These are phyloP conservation scores for Pyrocoelia pectoralis DNA, from an alignment of 2,888 invertebrate species.

Conservation along the genomic window DNA sequence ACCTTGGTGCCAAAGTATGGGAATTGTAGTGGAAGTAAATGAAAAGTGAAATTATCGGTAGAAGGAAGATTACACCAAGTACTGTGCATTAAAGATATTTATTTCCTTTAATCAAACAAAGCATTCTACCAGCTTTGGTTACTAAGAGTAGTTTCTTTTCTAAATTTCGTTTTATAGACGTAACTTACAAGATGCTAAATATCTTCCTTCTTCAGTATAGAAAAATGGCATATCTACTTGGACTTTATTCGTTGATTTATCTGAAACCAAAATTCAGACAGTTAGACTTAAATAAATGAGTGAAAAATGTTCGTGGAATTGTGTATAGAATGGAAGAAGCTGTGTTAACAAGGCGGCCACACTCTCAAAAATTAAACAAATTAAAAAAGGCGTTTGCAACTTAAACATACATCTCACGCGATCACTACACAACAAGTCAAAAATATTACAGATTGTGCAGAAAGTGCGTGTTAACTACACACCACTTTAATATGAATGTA, in stretches of 20 bases:
- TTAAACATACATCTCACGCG: slow-evolving; percentile 16
- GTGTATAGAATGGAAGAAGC: slow-evolving; percentile 10
- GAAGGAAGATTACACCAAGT: not conserved
- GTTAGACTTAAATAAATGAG: not conserved
- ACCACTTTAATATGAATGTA: slow-evolving; percentile 17
- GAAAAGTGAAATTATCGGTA: not conserved
- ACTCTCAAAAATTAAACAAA: slow-evolving; percentile 7
- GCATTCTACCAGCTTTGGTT: not conserved
- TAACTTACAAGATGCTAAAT: slow-evolving; percentile 81
- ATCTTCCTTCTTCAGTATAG: slow-evolving; percentile 87
- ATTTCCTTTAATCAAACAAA: not conserved
- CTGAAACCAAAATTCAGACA: slow-evolving; percentile 54
- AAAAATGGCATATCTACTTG: slow-evolving; percentile 81
- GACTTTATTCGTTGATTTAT: slow-evolving; percentile 57
- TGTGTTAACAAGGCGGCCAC: slow-evolving; percentile 1
- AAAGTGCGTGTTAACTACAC: slow-evolving; percentile 21
- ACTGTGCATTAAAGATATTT: not conserved
- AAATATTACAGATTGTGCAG: slow-evolving; percentile 21
- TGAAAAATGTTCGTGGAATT: too few relatives aligned
- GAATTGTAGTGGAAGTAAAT: too few relatives aligned
- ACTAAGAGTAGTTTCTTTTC: not conserved
- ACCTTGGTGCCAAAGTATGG: too few relatives aligned
- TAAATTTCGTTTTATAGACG: slow-evolving; percentile 11
- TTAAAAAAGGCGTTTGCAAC: slow-evolving; percentile 13
- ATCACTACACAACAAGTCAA: slow-evolving; percentile 21